These are phyloP conservation scores for Sceliomorpha sp. DNA, from an alignment of 2,888 invertebrate genomes.

Conservation along the genomic window DNA sequence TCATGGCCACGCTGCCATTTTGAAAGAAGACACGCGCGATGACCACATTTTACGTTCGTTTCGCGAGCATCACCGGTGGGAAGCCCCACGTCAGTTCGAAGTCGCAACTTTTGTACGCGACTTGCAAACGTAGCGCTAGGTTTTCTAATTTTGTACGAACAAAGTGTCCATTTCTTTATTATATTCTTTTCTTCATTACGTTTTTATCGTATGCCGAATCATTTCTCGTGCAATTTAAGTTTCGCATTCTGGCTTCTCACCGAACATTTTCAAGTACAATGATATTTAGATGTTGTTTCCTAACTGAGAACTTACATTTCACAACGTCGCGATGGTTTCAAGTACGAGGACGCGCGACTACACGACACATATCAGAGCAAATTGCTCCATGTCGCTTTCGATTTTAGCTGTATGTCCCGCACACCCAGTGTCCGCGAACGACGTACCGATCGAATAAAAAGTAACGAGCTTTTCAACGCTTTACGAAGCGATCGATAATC, in stretches of 20 bases:
- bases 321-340: constrained; percentile 25
- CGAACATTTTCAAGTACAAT: neutral
- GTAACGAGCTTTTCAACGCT: constrained; percentile 1
- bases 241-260: constrained; percentile 1
- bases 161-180: constrained; percentile 50
- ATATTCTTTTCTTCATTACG: constrained; percentile 4
- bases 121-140: constrained; percentile 53
- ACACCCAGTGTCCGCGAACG: constrained; percentile 14
- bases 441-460: constrained; percentile 1
- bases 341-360: constrained; percentile 16
- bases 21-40: constrained; percentile 79
- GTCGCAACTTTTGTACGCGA: constrained; percentile 54
- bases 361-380: constrained; percentile 46
- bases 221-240: too few species aligned
- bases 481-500: constrained; percentile 19
- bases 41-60: constrained; percentile 31
- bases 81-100: constrained; percentile 30
- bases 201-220: too few species aligned
- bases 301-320: constrained; percentile 16
- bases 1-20: constrained; percentile 96
- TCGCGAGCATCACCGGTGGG: constrained; percentile 33
- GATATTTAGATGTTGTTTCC: constrained; percentile 24
- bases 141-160: constrained; percentile 59
- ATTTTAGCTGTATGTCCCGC: constrained; percentile 33
- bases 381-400: constrained; percentile 46